These are phyloP conservation scores for Morelia viridis DNA, from an alignment of 2,797 vertebrate genomes.

Conservation along the genomic window DNA sequence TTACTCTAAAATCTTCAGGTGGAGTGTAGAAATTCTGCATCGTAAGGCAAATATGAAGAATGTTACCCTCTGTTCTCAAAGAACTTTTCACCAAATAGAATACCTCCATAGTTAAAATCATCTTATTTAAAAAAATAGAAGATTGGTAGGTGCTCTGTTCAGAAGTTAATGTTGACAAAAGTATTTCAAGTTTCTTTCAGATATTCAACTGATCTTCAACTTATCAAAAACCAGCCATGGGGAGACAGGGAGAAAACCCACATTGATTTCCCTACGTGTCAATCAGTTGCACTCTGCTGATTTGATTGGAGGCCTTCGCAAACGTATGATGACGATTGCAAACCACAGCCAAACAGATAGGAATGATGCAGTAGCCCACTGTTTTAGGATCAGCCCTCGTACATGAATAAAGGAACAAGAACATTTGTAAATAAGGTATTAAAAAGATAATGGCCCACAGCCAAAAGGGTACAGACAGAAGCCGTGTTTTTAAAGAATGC, in stretches of 20 bases:
- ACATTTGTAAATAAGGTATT: conserved; percentile 93
- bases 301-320: conserved; percentile 87
- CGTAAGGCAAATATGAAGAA: conserved; percentile 69
- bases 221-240: conserved; percentile 46
- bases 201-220: conserved; percentile 61
- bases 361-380: conserved; percentile 93
- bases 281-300: conserved; percentile 86
- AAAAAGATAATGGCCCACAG: conserved; percentile 89
- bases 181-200: conserved; percentile 61
- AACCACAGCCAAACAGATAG: conserved; percentile 89
- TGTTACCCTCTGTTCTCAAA: conserved; percentile 56
- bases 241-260: conserved; percentile 28
- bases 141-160: conserved; percentile 55
- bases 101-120: conserved; percentile 56
- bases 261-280: conserved; percentile 77
- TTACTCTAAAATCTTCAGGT: conserved; percentile 61
- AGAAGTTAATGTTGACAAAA: conserved; percentile 61
- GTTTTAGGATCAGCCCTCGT: conserved; percentile 92
- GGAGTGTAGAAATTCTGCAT: conserved; percentile 71
- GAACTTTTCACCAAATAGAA: conserved; percentile 54
- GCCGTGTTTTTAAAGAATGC: conserved; percentile 79
- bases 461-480: conserved; percentile 90
- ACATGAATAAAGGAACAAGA: conserved; percentile 96
- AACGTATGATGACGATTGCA: conserved; percentile 89
- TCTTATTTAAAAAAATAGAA: conserved; percentile 60